phyloP scores from a whole-genome alignment of 2,797 vertebrate genomes.

The Xiphorhynchus erythropygius region DNA sequence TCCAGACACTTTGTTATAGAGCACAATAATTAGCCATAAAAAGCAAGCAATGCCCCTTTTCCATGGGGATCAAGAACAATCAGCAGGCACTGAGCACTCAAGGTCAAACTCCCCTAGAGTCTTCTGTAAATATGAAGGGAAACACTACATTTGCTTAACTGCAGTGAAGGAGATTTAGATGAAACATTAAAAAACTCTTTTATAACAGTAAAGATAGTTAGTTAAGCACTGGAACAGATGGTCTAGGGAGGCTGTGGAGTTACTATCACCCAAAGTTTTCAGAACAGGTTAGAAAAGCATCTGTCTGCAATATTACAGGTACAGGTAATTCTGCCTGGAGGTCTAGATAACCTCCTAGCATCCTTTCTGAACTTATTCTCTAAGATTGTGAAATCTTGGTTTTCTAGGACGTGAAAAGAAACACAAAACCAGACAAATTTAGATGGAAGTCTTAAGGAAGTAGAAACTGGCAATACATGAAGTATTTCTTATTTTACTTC shows the following conservation, averaged over 20 bases:
- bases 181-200: constrained; percentile 46
- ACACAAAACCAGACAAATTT: background rate
- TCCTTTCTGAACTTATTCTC: constrained; percentile 16
- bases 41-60: background rate
- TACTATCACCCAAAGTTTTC: constrained; percentile 34
- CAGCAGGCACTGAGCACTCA: constrained; percentile 9
- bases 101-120: constrained; percentile 46
- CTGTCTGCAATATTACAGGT: constrained; percentile 41
- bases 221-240: constrained; percentile 67
- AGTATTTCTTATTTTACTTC: background rate
- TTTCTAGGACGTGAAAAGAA: background rate
- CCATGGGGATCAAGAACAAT: background rate
- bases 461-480: background rate
- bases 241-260: constrained; percentile 39
- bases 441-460: background rate
- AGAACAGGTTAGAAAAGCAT: constrained; percentile 67
- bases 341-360: constrained; percentile 50
- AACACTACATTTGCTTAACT: constrained; percentile 51
- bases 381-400: background rate
- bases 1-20: background rate
- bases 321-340: constrained; percentile 61
- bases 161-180: constrained; percentile 22
- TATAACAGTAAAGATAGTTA: constrained; percentile 50
- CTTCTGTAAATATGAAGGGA: constrained; percentile 24
- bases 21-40: background rate